Conservation (phyloP, 30 jellyfish, hydroid and myxozoan species). For the Pelagia noctiluca region DNA sequence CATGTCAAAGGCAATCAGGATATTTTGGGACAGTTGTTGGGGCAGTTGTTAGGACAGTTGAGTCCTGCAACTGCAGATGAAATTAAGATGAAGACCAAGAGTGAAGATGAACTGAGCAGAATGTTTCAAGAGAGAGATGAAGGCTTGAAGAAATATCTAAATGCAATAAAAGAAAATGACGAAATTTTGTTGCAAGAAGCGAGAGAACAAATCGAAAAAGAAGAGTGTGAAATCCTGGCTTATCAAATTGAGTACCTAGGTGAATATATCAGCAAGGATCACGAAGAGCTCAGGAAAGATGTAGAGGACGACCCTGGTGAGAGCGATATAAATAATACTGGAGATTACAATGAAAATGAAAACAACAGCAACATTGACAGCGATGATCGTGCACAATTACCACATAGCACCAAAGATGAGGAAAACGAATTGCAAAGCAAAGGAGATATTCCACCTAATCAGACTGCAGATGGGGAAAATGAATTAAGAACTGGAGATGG, state of each 20-base stretch:
- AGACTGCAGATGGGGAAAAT: no score
- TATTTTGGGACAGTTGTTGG: slow-evolving; percentile 18
- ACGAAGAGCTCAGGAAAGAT: no score
- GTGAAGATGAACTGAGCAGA: slow-evolving; percentile 4
- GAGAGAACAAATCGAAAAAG: no score
- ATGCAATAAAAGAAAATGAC: background rate
- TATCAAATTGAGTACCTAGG: no score
- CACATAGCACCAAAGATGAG: no score
- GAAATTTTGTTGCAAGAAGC: background rate
- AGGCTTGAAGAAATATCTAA: background rate
- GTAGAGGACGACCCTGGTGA: no score
- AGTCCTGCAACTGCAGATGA: slow-evolving; percentile 30
- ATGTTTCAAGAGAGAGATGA: slow-evolving; percentile 33
- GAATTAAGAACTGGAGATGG: no score
- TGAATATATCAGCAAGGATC: no score
- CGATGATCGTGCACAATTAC: background rate
- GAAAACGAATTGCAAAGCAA: background rate
- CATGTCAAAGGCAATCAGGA: slow-evolving; percentile 1
- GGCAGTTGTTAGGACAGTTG: slow-evolving; percentile 6
- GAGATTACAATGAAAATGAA: no score
- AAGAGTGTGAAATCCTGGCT: no score
- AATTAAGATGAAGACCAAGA: slow-evolving; percentile 12
- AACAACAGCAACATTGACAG: background rate
- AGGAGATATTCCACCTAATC: background rate
- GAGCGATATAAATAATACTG: no score